Base-by-base conservation (phyloP, 2,797 vertebrate genomes). In the Botia kubotai region DNA sequence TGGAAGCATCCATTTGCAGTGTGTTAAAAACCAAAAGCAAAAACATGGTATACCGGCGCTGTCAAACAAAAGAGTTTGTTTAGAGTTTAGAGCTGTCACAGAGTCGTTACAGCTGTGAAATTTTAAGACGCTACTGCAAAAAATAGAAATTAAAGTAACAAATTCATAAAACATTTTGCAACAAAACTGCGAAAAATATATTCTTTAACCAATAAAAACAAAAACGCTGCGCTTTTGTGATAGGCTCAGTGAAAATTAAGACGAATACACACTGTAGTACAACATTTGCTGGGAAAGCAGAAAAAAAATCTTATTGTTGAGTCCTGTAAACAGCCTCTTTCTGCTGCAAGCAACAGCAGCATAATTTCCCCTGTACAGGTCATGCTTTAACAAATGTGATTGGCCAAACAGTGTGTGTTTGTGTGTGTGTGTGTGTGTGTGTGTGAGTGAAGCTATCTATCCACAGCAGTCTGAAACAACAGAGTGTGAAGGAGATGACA, bases 331-430 rank as follows among this genome's bases (percentile, higher is more conserved):
- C 66, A 71, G 50, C 72, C 71, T 72, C 60, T 53, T 68, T 50
- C n/a, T 66, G 71, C 73, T 78, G 57, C 69, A 80, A 73, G 89
- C 83, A 93, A 93, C 90, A 88, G 66, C 93, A 92, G 91, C 91
- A 95, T 94, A 95, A 95, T 95, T 95, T 93, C 93, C 93, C 52
- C 90, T 90, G 87, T 93, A 92, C 87, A 92, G 91, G 90, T 92
- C 90, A 94, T 95, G 95, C 95, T 95, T 96, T 93, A 95, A 95
- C 91, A 94, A 94, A 96, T 93, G 94, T 91, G 91, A 94, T 93
- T 93, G 21, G 50, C 26, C 58, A 80, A 92, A 89, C 87, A 89
- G 86, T 84, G 84, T 88, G 50, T 82, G 60, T 46, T 55, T 82
- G 62, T 43, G 19, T 65, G 17, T 33, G 33, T 33, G 33, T 33